Conservation (phyloP, 2,113 vertebrate species). For the Petrocephalus zakoni region DNA sequence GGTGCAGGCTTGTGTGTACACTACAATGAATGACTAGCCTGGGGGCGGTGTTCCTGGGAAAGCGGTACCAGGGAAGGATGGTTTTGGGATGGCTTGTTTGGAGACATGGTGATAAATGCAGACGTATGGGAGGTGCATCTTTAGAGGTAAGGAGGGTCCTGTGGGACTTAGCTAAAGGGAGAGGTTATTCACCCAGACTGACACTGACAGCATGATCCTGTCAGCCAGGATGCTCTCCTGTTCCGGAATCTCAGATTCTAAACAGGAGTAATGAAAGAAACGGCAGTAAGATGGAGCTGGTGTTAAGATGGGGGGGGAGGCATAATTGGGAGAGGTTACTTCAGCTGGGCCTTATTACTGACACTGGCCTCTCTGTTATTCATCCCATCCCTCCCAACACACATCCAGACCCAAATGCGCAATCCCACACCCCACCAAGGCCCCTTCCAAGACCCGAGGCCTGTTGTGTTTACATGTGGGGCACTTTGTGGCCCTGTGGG, state of each 20-base stretch:
- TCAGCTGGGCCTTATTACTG: neutral
- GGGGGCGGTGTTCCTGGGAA: neutral
- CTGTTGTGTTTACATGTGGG: neutral
- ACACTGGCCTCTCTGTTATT: neutral
- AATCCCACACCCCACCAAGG: neutral
- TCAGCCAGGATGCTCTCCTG: neutral
- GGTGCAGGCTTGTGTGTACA: neutral
- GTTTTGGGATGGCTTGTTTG: neutral
- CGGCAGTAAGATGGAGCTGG: neutral
- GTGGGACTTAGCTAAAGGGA: neutral
- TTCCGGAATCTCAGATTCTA: neutral
- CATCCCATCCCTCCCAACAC: neutral
- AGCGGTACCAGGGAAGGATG: neutral
- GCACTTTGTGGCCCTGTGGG: neutral
- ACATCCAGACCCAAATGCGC: neutral
- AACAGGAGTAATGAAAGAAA: neutral
- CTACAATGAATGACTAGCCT: neutral
- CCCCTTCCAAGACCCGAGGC: neutral
- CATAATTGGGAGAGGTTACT: neutral
- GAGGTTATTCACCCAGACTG: neutral
- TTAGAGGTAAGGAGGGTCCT: neutral
- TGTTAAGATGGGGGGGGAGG: neutral
- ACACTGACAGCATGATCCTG: neutral
- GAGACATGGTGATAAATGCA: neutral
- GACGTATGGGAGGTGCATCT: neutral